Evolutionary conservation across 2,113 vertebrate genomes (phyloP), one percentile per base, ranked within the genome.

Genomic region (Boulengeromyrus knoepffleri): DNA sequence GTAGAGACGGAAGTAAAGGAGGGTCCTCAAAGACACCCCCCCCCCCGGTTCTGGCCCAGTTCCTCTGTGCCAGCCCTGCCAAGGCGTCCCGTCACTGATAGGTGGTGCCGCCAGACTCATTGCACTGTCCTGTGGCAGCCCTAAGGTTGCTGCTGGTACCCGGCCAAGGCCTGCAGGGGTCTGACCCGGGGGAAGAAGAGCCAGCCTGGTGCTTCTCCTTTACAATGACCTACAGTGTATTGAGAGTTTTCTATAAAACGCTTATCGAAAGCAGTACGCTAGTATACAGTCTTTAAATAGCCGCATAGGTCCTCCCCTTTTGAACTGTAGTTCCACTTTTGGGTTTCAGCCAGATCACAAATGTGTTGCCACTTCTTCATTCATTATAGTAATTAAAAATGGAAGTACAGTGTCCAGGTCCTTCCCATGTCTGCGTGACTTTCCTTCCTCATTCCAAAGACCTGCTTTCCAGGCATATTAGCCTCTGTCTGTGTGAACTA

Each of bases 361-460:
- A 70, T 70, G 10, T 70, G 10, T 31, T 27, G 10, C 27, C 27
- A 13, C 62, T 31, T 70, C 62, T 27, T 31, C 12, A 8, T 70
- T 70, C 12, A 70, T 70, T 70, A 70, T 70, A 70, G 62, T 31
- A 70, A 70, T 70, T n/a, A 31, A 70, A 27, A 66, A 66, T n/a
- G 9, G 9, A 66, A 66, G 3, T 66, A 9, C n/a, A 31, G 62
- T 70, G 74, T 36, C 52, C 5, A 19, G 52, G 52, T 53, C 84
- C 49, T 36, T 70, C 21, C 31, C 24, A 77, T 83, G 46, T 50
- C 15, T 88, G 62, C 12, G 3, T 70, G 62, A 70, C 27, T 83
- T 53, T 90, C 77, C 53, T 89, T 90, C 89, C 87, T 90, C 88
- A 87, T 83, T 24, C 42, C 80, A 46, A 80, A 21, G 6, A 12